Conservation (phyloP, 2,888 invertebrate species). For the Hypomecis atomaria region DNA sequence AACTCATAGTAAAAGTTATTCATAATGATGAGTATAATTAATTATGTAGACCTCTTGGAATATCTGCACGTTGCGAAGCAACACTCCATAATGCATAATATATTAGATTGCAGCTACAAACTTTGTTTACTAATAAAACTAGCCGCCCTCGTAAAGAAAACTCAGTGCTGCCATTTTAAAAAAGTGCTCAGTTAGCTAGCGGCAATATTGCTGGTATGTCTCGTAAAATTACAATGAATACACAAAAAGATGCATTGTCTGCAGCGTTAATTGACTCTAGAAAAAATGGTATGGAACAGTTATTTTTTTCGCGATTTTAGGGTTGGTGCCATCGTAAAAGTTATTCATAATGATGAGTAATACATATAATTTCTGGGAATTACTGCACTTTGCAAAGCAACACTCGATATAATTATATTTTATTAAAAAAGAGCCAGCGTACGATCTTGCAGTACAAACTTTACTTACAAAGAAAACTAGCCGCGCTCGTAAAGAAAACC, state of each 20-base stretch:
- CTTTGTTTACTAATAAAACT: constrained; percentile 9
- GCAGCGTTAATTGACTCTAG: constrained; percentile 34
- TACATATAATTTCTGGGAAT: too few species aligned
- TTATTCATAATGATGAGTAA: too few species aligned
- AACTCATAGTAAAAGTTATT: too few species aligned
- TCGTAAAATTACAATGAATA: constrained; percentile 46
- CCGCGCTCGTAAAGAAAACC: constrained; percentile 1
- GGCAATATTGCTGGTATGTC: constrained; percentile 42
- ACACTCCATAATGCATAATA: background rate
- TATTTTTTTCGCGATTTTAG: too few species aligned
- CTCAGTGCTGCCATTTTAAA: constrained; percentile 13
- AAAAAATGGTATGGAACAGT: too few species aligned
- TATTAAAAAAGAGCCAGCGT: background rate
- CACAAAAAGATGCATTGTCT: constrained; percentile 43
- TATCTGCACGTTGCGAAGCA: too few species aligned
- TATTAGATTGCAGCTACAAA: background rate
- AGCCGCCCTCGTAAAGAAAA: constrained; percentile 4
- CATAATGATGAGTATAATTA: too few species aligned
- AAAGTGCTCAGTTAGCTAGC: constrained; percentile 40
- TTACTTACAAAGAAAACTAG: constrained; percentile 7
- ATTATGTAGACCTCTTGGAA: too few species aligned
- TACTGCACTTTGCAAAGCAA: too few species aligned
- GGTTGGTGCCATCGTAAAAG: too few species aligned
- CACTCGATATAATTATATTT: background rate
- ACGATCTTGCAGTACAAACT: background rate